Evolutionary conservation across 2,797 vertebrate species (phyloP).

Genomic region (Oophaga sylvatica): DNA sequence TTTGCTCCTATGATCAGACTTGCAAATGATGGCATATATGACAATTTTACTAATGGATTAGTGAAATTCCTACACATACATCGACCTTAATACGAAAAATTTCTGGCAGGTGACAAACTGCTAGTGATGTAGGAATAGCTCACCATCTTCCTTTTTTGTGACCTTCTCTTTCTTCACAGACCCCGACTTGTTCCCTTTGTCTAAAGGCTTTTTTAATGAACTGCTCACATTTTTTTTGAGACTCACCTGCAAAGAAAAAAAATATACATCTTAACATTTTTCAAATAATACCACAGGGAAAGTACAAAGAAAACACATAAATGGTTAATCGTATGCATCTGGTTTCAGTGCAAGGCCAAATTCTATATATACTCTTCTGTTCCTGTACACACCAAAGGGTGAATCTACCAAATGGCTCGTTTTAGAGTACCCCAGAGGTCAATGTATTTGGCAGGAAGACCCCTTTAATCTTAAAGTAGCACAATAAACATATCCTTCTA

Average conservation of each 20-base stretch:
- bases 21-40: too few relatives aligned
- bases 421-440: too few relatives aligned
- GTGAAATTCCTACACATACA: background rate
- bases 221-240: constrained; percentile 79
- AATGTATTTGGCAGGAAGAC: too few relatives aligned
- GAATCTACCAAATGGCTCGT: too few relatives aligned
- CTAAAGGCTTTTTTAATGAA: constrained; percentile 85
- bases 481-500: too few relatives aligned
- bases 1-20: too few relatives aligned
- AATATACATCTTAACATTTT: background rate
- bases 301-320: background rate
- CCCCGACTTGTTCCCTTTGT: constrained; percentile 81
- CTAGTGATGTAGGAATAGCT: background rate
- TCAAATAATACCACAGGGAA: too few relatives aligned
- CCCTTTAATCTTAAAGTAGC: too few relatives aligned
- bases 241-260: constrained; percentile 76
- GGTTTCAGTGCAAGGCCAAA: background rate
- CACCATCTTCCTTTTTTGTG: constrained; percentile 83
- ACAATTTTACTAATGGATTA: too few relatives aligned
- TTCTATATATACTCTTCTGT: too few relatives aligned
- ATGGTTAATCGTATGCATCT: background rate
- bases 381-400: too few relatives aligned
- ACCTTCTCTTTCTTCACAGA: constrained; percentile 88
- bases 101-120: background rate
- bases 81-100: background rate